A percentile compares a stretch with the other conserved stretches of the same genome.
These are phyloP conservation scores for Platerodrilus igneus DNA, from an alignment of 2,888 invertebrate genomes.

Conservation along the genomic window DNA sequence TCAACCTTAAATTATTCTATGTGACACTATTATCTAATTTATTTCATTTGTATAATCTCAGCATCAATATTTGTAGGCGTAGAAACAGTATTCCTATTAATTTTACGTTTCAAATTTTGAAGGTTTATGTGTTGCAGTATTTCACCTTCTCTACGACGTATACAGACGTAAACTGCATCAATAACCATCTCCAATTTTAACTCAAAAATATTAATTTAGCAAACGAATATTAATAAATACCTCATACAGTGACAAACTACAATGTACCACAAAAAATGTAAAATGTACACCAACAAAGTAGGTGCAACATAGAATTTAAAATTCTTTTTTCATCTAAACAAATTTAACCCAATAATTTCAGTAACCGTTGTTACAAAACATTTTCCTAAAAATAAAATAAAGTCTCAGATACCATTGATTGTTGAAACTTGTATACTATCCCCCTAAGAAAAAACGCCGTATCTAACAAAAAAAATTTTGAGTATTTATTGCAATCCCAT, in stretches of 20 bases:
- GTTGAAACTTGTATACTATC: slow-evolving; percentile 85
- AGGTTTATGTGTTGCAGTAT: slow-evolving; percentile 76
- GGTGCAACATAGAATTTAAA: slow-evolving; percentile 83
- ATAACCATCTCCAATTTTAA: slow-evolving; percentile 74
- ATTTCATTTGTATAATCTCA: slow-evolving; percentile 18
- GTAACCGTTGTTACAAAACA: slow-evolving; percentile 78
- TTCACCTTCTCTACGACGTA: slow-evolving; percentile 90
- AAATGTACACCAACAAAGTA: slow-evolving; percentile 75
- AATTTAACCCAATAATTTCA: slow-evolving; percentile 70
- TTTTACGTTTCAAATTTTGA: slow-evolving; percentile 51
- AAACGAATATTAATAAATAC: slow-evolving; percentile 52
- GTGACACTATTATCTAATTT: too few relatives aligned
- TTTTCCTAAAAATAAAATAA: slow-evolving; percentile 86
- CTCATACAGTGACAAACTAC: slow-evolving; percentile 90
- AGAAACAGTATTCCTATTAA: slow-evolving; percentile 15
- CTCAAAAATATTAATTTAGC: not conserved
- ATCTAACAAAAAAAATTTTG: too few relatives aligned
- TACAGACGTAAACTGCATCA: slow-evolving; percentile 89
- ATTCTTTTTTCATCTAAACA: slow-evolving; percentile 67
- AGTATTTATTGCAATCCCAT: too few relatives aligned
- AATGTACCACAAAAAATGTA: slow-evolving; percentile 89
- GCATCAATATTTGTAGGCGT: slow-evolving; percentile 9
- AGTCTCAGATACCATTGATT: slow-evolving; percentile 89
- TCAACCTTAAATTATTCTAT: too few relatives aligned
- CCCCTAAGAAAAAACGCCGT: too few relatives aligned